Percentiles rank a stretch among this genome's conserved stretches.
Evolutionary conservation across 2,797 vertebrate genomes (phyloP).

Genomic region (Halcyon smyrnensis): DNA sequence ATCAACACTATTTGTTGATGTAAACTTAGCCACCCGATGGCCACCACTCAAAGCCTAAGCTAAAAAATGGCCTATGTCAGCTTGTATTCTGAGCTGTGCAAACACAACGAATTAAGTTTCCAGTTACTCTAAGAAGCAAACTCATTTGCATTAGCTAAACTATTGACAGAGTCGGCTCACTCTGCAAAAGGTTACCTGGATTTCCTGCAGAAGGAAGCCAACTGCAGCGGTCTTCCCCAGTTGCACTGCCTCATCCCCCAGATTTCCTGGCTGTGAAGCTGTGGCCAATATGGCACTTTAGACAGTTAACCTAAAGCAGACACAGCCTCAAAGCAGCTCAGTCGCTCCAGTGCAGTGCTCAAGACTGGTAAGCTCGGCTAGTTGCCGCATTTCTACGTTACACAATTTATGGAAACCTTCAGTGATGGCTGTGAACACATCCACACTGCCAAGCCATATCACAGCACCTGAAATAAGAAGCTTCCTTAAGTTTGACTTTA

Average conservation of each 20-base stretch:
- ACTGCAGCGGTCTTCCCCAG: not conserved
- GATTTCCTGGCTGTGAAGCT: not conserved
- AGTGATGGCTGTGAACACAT: not conserved
- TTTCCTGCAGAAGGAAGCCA: not conserved
- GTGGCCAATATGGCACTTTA: rapidly evolving
- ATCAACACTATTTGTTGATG: not conserved
- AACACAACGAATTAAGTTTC: not conserved
- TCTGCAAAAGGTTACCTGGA: not conserved
- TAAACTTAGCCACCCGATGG: rapidly evolving
- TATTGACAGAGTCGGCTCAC: not conserved
- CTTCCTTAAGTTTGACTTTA: not conserved
- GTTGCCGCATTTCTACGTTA: not conserved
- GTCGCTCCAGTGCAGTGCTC: not conserved
- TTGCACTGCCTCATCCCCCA: rapidly evolving
- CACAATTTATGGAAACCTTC: not conserved
- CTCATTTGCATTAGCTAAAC: not conserved
- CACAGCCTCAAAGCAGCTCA: rapidly evolving
- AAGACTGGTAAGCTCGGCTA: not conserved
- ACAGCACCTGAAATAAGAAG: not conserved
- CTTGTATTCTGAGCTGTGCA: not conserved
- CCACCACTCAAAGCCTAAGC: not conserved
- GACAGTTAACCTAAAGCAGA: not conserved
- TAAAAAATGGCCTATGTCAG: not conserved
- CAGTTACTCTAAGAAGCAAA: not conserved
- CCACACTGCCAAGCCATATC: not conserved